These are phyloP conservation scores for Amphimallon solstitiale DNA, from an alignment of 2,888 invertebrate species.

Conservation along the genomic window DNA sequence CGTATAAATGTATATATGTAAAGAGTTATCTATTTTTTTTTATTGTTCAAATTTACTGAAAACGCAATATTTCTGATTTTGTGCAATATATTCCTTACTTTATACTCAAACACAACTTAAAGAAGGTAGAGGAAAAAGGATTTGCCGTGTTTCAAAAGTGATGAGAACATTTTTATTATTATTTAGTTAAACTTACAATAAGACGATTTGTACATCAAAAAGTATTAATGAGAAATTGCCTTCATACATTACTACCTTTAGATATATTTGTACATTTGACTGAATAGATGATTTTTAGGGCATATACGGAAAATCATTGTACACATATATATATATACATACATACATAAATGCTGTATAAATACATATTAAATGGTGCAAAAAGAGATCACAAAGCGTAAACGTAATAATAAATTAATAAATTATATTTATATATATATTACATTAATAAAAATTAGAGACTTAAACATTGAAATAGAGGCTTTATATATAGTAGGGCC, in stretches of 20 bases:
- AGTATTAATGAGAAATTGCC: neutral
- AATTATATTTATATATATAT: neutral
- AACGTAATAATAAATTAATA: neutral
- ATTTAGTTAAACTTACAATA: no score
- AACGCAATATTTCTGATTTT: no score
- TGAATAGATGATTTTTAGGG: constrained; percentile 9
- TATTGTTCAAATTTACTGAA: no score
- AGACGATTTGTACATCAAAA: neutral
- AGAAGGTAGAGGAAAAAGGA: no score
- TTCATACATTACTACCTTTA: neutral
- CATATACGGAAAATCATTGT: neutral
- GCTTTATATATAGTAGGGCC: constrained; percentile 39
- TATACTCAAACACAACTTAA: no score
- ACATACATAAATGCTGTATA: neutral
- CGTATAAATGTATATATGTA: no score
- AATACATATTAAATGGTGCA: neutral
- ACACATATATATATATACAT: neutral
- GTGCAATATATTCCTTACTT: no score
- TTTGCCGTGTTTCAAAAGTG: neutral
- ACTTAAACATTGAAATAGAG: constrained; percentile 14
- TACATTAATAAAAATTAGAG: constrained; percentile 2
- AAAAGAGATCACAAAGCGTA: neutral
- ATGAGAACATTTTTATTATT: neutral
- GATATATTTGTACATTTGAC: constrained; percentile 9
- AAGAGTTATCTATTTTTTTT: no score